Percentiles rank a stretch among this genome's conserved stretches.
Conservation (phyloP, 2,797 vertebrate genomes). For the Enteromius anoplus region DNA sequence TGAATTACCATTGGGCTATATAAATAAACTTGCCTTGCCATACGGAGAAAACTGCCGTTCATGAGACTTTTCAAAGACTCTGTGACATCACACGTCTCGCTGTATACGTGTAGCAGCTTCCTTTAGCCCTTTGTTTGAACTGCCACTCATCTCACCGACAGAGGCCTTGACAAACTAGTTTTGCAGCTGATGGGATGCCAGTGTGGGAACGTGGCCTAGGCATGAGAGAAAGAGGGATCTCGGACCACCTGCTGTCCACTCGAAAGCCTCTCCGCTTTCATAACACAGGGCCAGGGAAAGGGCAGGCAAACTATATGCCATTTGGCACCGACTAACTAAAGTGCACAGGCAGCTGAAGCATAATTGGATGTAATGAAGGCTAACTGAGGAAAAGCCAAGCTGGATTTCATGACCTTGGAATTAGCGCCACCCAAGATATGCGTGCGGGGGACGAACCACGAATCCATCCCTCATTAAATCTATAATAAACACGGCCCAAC, state of each 20-base stretch:
- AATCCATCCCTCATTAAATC: conserved; percentile 40
- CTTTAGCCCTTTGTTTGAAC: background rate
- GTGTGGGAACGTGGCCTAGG: conserved; percentile 69
- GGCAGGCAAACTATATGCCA: conserved; percentile 69
- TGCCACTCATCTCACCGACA: conserved; percentile 59
- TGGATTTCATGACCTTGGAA: conserved; percentile 77
- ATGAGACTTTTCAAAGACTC: background rate
- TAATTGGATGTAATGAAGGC: conserved; percentile 83
- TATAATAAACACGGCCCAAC: conserved; percentile 45
- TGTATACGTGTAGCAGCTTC: background rate
- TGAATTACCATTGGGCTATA: too few species aligned
- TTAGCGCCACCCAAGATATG: conserved; percentile 69
- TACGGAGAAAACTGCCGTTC: background rate
- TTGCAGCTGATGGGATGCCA: conserved; percentile 69
- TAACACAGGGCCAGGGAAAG: conserved; percentile 78
- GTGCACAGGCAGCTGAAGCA: conserved; percentile 76
- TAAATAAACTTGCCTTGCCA: too few species aligned
- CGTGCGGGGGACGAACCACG: conserved; percentile 33
- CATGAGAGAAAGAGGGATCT: conserved; percentile 59
- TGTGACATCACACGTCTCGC: background rate
- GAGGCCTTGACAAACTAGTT: conserved; percentile 74
- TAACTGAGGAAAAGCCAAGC: conserved; percentile 82
- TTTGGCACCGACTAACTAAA: conserved; percentile 70
- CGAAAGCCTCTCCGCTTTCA: conserved; percentile 78
- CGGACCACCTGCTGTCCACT: conserved; percentile 59